phyloP scores from a whole-genome alignment of 2,797 vertebrate species.

The Vultur gryphus region DNA sequence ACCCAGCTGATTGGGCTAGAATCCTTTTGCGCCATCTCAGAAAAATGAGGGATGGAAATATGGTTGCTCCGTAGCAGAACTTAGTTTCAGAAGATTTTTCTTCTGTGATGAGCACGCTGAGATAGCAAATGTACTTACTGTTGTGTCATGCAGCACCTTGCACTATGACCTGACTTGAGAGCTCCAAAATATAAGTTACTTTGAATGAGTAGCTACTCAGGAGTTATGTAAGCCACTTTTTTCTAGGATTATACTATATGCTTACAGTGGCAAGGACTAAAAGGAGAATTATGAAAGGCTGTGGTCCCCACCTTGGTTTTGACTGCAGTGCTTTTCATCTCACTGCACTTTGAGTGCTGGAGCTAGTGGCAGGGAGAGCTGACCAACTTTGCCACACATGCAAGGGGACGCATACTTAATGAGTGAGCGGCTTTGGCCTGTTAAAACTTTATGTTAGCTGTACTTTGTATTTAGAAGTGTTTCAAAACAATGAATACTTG shows the following conservation, averaged over 20 bases:
- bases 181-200: background rate
- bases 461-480: background rate
- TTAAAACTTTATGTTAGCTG: background rate
- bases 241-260: background rate
- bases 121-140: background rate
- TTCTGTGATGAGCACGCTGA: background rate
- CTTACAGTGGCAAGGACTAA: background rate
- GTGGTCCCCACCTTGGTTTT: background rate
- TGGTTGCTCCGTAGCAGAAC: background rate
- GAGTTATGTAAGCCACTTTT: background rate
- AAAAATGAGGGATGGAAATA: background rate
- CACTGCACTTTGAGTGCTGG: background rate
- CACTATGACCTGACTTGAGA: background rate
- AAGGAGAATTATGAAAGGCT: background rate
- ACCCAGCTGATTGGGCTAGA: background rate
- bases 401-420: background rate
- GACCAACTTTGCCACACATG: background rate
- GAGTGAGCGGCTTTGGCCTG: background rate
- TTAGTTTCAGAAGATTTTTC: background rate
- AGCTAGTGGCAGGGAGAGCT: background rate
- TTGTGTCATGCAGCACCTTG: background rate
- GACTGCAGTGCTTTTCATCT: background rate
- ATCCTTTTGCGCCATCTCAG: background rate
- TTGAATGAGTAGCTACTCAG: background rate
- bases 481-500: background rate